Conservation (phyloP, 2,797 vertebrate genomes). For the Lepilemur ruficaudatus region DNA sequence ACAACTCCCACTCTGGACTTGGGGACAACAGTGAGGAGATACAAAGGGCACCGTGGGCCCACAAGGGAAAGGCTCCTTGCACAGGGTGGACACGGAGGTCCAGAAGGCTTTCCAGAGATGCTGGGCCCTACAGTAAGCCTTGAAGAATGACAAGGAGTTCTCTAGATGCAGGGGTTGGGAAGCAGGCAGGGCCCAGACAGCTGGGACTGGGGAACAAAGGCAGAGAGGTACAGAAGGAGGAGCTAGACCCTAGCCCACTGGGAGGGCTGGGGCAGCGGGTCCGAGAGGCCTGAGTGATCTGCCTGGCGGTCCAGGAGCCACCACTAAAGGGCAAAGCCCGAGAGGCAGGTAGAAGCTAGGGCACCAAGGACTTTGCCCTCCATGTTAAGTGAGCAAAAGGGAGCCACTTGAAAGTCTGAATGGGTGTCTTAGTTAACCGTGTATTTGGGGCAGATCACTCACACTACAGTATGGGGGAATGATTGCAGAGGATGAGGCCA, state of each 20-base stretch:
- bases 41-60: not conserved
- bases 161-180: not conserved
- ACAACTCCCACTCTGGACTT: not conserved
- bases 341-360: not conserved
- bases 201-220: not conserved
- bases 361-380: not conserved
- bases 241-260: no score
- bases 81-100: not conserved
- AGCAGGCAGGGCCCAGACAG: not conserved
- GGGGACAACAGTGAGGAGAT: not conserved
- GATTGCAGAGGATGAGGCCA: not conserved
- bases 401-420: not conserved
- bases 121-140: not conserved
- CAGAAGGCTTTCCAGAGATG: not conserved
- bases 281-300: not conserved
- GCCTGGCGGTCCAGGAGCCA: no score
- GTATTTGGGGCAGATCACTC: not conserved
- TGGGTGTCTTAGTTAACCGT: not conserved
- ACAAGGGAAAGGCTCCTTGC: rapidly evolving
- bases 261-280: not conserved
- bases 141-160: not conserved
- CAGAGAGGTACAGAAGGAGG: no score
- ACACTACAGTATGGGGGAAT: not conserved
- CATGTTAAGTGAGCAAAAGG: not conserved
- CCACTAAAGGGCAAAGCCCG: not conserved